Conservation (phyloP, 2,888 invertebrate genomes). For the Heteromurus nitidus region DNA sequence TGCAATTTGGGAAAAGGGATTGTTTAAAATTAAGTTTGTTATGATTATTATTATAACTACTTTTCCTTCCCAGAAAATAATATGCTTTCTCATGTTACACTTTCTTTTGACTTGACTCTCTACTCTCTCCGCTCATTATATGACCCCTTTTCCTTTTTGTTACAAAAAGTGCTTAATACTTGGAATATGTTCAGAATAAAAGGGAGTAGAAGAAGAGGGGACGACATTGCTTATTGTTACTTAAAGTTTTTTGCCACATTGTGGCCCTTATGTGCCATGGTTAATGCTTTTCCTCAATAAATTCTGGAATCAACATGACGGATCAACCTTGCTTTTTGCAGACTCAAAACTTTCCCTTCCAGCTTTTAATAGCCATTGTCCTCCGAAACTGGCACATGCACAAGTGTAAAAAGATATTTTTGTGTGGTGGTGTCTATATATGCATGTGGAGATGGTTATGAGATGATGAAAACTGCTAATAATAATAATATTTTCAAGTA, state of each 20-base stretch:
- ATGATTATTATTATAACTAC: constrained; percentile 41
- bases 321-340: constrained; percentile 52
- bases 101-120: no score
- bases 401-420: no score
- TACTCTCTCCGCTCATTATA: background rate
- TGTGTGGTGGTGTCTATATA: no score
- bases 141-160: constrained; percentile 10
- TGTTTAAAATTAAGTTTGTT: constrained; percentile 50
- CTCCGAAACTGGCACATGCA: constrained; percentile 5
- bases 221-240: no score
- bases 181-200: constrained; percentile 30
- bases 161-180: constrained; percentile 21
- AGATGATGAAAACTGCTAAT: background rate
- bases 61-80: constrained; percentile 47
- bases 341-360: constrained; percentile 49
- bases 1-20: constrained; percentile 34
- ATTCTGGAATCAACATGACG: constrained; percentile 40
- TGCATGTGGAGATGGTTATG: no score
- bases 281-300: constrained; percentile 60
- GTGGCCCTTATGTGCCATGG: constrained; percentile 57
- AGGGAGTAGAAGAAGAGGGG: constrained; percentile 12
- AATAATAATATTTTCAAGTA: background rate
- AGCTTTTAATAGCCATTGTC: constrained; percentile 24
- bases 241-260: constrained; percentile 38
- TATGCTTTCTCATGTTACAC: background rate